Conservation (phyloP, 2,888 invertebrate genomes). For the Coleophora deauratella region DNA sequence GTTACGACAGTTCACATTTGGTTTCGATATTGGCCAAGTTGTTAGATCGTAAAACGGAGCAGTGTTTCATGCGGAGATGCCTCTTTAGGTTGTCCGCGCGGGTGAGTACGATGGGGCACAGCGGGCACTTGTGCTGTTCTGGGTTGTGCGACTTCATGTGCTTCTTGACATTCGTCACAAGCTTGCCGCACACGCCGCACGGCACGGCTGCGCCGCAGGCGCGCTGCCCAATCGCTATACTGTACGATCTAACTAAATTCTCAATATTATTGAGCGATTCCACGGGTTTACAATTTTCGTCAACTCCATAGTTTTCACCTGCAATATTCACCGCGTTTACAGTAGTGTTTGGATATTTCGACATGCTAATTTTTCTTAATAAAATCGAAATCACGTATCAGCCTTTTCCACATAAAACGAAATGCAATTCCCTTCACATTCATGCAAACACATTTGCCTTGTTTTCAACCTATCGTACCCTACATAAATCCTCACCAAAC, state of each 20-base stretch:
- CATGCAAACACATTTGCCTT: conserved; percentile 31
- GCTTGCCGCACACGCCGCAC: conserved; percentile 78
- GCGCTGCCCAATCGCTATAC: conserved; percentile 42
- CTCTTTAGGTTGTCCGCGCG: conserved; percentile 80
- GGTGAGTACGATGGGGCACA: conserved; percentile 76
- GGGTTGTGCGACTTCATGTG: conserved; percentile 79
- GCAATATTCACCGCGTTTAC: conserved; percentile 50
- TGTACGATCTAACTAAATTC: conserved; percentile 53
- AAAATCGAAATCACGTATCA: conserved; percentile 14
- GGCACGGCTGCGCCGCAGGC: conserved; percentile 49
- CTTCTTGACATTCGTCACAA: conserved; percentile 79
- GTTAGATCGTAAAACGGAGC: conserved; percentile 47
- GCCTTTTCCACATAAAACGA: neutral
- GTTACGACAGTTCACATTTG: conserved; percentile 30
- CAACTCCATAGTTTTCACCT: conserved; percentile 64
- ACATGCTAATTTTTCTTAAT: conserved; percentile 28
- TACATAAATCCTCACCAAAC: neutral
- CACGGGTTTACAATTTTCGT: conserved; percentile 62
- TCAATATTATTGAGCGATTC: conserved; percentile 51
- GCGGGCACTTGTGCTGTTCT: conserved; percentile 76
- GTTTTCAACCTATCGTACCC: conserved; percentile 1
- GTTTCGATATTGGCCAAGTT: conserved; percentile 56
- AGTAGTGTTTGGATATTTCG: conserved; percentile 13
- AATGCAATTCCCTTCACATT: conserved; percentile 17
- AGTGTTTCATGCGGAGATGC: conserved; percentile 78